These are phyloP conservation scores for Brachynemurus nebulosus DNA, from an alignment of 2,888 invertebrate species.

Conservation along the genomic window DNA sequence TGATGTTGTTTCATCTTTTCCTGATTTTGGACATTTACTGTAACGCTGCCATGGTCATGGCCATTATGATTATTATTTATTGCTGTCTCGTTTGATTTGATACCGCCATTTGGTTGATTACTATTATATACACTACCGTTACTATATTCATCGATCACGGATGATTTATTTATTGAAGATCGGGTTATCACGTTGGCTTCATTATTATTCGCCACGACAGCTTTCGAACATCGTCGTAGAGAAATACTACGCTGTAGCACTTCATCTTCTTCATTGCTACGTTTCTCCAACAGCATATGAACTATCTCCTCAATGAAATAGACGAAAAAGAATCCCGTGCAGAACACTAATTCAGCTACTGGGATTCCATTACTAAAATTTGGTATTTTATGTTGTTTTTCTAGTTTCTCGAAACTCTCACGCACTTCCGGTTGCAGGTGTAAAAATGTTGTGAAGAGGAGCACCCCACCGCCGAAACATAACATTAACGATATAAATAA, in stretches of 20 bases:
- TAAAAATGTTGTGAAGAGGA: conserved; percentile 48
- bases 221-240: conserved; percentile 27
- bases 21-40: not conserved
- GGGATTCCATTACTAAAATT: conserved; percentile 34
- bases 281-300: conserved; percentile 37
- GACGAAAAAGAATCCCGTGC: conserved; percentile 48
- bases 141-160: not conserved
- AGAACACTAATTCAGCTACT: conserved; percentile 42
- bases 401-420: conserved; percentile 37
- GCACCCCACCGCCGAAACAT: conserved; percentile 51
- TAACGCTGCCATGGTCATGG: not conserved
- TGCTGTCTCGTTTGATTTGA: not conserved
- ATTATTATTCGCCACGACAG: not conserved
- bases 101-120: not conserved
- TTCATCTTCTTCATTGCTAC: conserved; percentile 28
- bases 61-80: not conserved
- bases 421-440: conserved; percentile 51
- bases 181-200: not conserved
- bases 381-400: conserved; percentile 31
- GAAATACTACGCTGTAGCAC: conserved; percentile 40
- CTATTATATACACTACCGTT: no score
- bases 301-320: conserved; percentile 48
- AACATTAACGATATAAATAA: conserved; percentile 41
- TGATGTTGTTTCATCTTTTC: not conserved
- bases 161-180: not conserved